Base-by-base conservation (phyloP, 2,888 invertebrate species). In the Diaprepes abbreviatus region DNA sequence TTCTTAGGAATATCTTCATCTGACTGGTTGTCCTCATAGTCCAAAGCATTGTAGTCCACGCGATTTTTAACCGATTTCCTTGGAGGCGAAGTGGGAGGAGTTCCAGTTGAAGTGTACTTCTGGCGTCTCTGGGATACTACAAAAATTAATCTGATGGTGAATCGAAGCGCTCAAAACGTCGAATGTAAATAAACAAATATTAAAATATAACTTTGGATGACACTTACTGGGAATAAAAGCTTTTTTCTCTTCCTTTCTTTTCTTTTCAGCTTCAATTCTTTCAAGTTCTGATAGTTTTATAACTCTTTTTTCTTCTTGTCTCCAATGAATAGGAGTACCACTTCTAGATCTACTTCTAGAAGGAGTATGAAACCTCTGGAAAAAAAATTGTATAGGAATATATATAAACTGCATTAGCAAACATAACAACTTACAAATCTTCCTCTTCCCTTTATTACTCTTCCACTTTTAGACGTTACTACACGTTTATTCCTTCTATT, bases 281-380 rank as follows among this genome's bases (percentile, higher is more conserved):
- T 94, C 93, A 78, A 92, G 90, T 79, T 95, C 93, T 0, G 92
- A 91, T 1, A 94, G 85, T 82, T 94, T 93, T 73, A 96, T 93
- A 54, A 93, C 93, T 58, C 94, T 88, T 17, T 92, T 89, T 82
- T 95, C 93, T 70, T 95, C 96, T 79, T 94, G 92, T 40, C 93
- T 90, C 97, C 97, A 97, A 84, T 97, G 97, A 5, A 96, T 94
- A 7, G 97, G 97, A 0, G 97, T 97, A 24, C 89, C 90, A 78
- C 96, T 96, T 62, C 95, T 89, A 0, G 94, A 94, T 0, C 96
- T 90, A 68, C 94, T 94, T 10, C 93, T 88, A 0, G 93, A 93
- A 36, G 94, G 94, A 0, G 95, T 95, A 74, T 93, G 91, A 83
- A 93, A 96, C 55, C 95, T 90, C 94, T 95, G 81, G 36, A 79